Evolutionary conservation across 2,113 vertebrate species (phyloP).

Genomic region (Thalassarche chlororhynchos): DNA sequence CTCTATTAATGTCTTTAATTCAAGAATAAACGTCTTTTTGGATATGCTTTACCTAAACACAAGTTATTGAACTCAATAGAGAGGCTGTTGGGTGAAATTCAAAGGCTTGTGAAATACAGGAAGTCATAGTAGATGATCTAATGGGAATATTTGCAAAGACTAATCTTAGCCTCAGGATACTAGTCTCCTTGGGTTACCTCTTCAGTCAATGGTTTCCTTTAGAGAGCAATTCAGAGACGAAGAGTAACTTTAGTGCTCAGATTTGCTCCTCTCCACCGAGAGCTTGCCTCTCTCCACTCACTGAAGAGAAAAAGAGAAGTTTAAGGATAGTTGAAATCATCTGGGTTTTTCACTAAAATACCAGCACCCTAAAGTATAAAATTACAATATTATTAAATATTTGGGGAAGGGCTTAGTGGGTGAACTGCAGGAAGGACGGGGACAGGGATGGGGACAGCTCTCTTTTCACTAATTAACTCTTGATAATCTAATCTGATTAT

Average conservation of each 20-base stretch:
- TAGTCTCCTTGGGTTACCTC: constrained; percentile 62
- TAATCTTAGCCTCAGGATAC: constrained; percentile 63
- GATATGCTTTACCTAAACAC: constrained; percentile 50
- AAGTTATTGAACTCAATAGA: constrained; percentile 39
- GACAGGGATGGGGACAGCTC: neutral
- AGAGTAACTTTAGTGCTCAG: neutral
- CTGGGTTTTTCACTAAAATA: neutral
- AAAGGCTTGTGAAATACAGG: constrained; percentile 59
- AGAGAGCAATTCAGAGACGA: neutral
- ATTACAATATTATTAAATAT: neutral
- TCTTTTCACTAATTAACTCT: neutral
- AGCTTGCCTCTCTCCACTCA: neutral
- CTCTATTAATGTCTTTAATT: constrained; percentile 29
- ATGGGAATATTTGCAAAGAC: constrained; percentile 59
- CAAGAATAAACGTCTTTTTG: constrained; percentile 43
- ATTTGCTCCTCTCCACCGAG: neutral
- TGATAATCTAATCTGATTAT: neutral
- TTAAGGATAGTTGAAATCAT: neutral
- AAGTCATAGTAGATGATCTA: constrained; percentile 50
- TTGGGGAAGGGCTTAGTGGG: neutral
- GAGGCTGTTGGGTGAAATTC: constrained; percentile 42
- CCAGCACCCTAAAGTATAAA: neutral
- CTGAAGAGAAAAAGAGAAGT: neutral
- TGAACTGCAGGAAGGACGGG: neutral
- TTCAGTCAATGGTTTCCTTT: constrained; percentile 47